These are phyloP conservation scores for Cecidostiba fungosa DNA, from an alignment of 2,888 invertebrate species.

Conservation along the genomic window DNA sequence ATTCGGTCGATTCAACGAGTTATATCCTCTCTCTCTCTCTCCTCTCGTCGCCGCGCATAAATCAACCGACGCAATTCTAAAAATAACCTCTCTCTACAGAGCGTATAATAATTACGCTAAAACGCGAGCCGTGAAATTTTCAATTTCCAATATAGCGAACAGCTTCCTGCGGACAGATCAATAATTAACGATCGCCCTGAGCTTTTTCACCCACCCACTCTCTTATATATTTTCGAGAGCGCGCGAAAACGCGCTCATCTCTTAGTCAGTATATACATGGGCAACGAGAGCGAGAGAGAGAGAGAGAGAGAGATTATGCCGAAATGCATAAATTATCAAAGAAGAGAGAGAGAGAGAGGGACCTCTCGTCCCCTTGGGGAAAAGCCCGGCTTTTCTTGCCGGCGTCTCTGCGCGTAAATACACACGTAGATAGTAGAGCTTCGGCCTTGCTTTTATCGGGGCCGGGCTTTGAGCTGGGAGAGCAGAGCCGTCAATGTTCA, in stretches of 20 bases:
- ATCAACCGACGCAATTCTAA: not conserved
- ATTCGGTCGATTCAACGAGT: not conserved
- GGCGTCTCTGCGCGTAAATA: slow-evolving; percentile 22
- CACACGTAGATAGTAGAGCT: not conserved
- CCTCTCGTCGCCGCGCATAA: not conserved
- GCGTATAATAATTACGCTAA: not conserved
- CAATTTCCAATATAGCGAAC: not conserved
- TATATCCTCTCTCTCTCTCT: not conserved
- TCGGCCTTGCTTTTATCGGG: slow-evolving; percentile 22
- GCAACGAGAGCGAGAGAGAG: slow-evolving; percentile 38
- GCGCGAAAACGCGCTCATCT: slow-evolving; percentile 59
- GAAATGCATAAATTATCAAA: slow-evolving; percentile 76
- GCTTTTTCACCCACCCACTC: slow-evolving; percentile 25
- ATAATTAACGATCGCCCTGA: slow-evolving; percentile 42
- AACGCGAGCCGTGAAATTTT: slow-evolving; percentile 1
- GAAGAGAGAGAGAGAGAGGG: slow-evolving; percentile 67
- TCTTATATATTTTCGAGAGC: slow-evolving; percentile 50
- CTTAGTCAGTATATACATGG: slow-evolving; percentile 50
- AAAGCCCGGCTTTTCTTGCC: slow-evolving; percentile 42
- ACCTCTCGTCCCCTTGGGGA: slow-evolving; percentile 39
- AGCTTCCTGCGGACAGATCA: not conserved
- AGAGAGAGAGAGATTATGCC: slow-evolving; percentile 70
- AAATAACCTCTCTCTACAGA: not conserved
- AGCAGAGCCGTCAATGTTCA: slow-evolving; percentile 39
- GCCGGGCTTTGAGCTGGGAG: slow-evolving; percentile 9